Base-by-base conservation (phyloP, 2,113 vertebrate species). In the Eurypyga helias region DNA sequence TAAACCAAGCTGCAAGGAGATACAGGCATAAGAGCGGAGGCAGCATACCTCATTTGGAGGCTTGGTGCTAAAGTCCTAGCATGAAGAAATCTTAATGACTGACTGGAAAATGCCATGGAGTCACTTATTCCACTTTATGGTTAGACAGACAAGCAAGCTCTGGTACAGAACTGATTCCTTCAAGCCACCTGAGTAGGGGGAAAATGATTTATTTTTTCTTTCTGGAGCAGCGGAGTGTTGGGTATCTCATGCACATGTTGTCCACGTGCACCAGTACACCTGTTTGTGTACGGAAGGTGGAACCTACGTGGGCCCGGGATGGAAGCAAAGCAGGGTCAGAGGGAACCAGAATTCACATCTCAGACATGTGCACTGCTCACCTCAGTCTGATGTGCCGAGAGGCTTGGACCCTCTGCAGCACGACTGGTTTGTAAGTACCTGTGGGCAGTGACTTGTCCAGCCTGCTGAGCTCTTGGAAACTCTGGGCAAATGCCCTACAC, bases 161-260 rank as follows among this genome's bases (percentile, higher is more conserved):
- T 80, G 67, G 24, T 61, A 18, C 54, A 90, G 45, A 83, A 43
- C 17, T 48, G 11, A 28, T 49, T 52, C 13, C 31, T 73, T n/a
- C 67, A 73, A 82, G 18, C 29, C 46, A 57, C 14, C 31, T 25
- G 36, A 49, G 23, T 38, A 41, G 11, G 33, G 38, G 62, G 18
- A 41, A 45, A 65, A 61, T 21, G 5, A 31, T 46, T n/a, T 21
- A 3, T 34, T 54, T 38, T 51, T 72, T 36, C 31, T 61, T 77
- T 24, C 41, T 36, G 43, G 33, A 34, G 20, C 4, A 7, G 14
- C 28, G 31, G 52, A 55, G 24, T 31, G 17, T n/a, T 45, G n/a
- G 4, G 67, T 13, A 18, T 17, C 29, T 51, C 52, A 29, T 1
- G 2, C 2, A 1, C 2, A 0, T 11, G 11, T 25, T 49, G 49